Base-by-base conservation (phyloP, 2,113 vertebrate genomes). In the Siniperca knerii region DNA sequence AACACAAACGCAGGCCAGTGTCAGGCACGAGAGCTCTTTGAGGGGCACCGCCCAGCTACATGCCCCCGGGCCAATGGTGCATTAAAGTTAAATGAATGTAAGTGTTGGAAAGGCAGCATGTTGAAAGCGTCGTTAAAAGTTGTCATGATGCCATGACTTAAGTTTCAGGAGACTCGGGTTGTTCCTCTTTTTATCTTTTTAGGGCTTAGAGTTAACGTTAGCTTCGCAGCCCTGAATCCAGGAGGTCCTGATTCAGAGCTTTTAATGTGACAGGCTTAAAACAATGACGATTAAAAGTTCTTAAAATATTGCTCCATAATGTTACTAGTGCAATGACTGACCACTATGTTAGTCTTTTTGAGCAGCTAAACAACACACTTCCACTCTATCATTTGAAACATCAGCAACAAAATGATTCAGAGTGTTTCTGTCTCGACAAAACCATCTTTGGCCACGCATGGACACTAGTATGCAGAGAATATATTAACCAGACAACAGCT, bases 21-120 rank as follows among this genome's bases (percentile, higher is more conserved):
- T 78, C 8, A 81, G 61, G 15, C 57, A 70, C 9, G 75, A 69
- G 52, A 67, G 62, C 55, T 82, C 77, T 86, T 77, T 90, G 62
- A 80, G 55, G 42, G 73, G 37, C 54, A 15, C 1, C 0, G 58
- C 2, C 73, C 61, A n/a, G 64, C 52, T 15, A 37, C 75, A 42
- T 48, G 54, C 3, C 4, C 21, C 0, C 37, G 0, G 0, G 55
- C 54, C 57, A 42, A 64, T 0, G 20, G 4, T 15, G 74, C 29
- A 8, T 82, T 55, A 25, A 48, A 29, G n/a, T 46, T 68, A 74
- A 23, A 62, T 73, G 35, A 77, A 42, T 55, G 4, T 33, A 64
- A 68, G 62, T 75, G 57, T 25, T 44, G 54, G 42, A 46, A n/a
- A 57, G 37, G 29, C 2, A 44, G 13, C 57, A 42, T 10, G 6